phyloP scores from a whole-genome alignment of 1,140 invertebrate genomes.

The Leptopilina boulardi region DNA sequence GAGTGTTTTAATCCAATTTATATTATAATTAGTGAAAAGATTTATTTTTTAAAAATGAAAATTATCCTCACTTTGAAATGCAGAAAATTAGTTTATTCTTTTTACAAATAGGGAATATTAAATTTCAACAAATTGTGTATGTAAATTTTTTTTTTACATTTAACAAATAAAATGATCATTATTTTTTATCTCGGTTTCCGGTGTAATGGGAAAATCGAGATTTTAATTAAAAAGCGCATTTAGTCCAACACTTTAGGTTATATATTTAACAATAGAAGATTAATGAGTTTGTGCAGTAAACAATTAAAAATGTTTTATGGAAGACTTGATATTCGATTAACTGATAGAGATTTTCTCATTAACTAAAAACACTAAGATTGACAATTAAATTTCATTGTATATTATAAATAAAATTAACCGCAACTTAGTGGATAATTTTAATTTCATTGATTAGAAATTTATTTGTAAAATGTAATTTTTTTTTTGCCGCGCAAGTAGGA shows the following conservation, averaged over 20 bases:
- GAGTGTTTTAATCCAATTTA: constrained; percentile 6
- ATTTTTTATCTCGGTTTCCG: neutral
- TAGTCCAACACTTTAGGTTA: neutral
- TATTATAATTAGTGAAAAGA: neutral
- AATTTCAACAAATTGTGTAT: neutral
- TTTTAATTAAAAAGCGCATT: neutral
- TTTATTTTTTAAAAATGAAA: neutral
- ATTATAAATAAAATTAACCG: neutral
- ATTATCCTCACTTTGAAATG: too few species aligned
- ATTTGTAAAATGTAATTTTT: neutral
- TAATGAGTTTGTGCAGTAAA: constrained; percentile 7
- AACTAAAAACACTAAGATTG: neutral
- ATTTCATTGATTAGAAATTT: neutral
- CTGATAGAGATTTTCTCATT: neutral
- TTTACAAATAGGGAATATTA: too few species aligned
- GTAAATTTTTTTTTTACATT: neutral
- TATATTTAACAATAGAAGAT: neutral
- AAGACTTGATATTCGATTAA: neutral
- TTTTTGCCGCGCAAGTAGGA: neutral
- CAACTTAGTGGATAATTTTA: neutral
- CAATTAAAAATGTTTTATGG: constrained; percentile 11
- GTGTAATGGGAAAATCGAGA: neutral
- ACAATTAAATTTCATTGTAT: neutral
- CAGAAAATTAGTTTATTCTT: too few species aligned
- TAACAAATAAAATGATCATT: neutral